Base-by-base conservation (phyloP, 1,140 invertebrate genomes). In the Popillia japonica region DNA sequence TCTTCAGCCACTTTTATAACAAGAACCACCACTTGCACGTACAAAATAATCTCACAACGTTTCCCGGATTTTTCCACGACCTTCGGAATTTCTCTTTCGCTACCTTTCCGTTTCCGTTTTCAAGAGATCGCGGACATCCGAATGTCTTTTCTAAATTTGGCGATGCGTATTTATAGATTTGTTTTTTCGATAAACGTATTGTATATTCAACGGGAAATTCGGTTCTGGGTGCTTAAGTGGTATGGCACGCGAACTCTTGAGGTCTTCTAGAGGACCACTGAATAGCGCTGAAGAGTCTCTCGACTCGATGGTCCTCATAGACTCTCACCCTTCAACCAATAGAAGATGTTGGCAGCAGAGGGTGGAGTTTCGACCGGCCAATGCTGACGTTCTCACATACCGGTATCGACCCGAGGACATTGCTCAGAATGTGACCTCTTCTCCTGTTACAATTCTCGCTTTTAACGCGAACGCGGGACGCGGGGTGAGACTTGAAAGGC, bases 241-340 rank as follows among this genome's bases (percentile, higher is more conserved):
- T 79, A 74, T 73, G 85, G 82, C 85, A 86, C 85, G 85, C 85
- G 85, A 86, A 81, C 80, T 83, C 81, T 82, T 83, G 83, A 84
- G 80, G 79, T 81, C 82, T 82, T 86, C 82, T 84, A 85, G 84
- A 83, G 83, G 77, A 83, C 79, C 80, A 85, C 84, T 86, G 85
- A 85, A 86, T 84, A 84, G 84, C 78, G 80, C 81, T 85, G 81
- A 83, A 85, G 83, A 85, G 83, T 79, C 75, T 44, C 84, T 80
- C 81, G 81, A 82, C 81, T 80, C 81, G 83, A 79, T 81, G 83
- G 82, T 79, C 80, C 83, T 84, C 84, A 82, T 81, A 78, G 82
- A 76, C 77, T 78, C 81, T 83, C 82, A 83, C 80, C 77, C 76
- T 61, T n/a, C 80, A 40, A 78, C 84, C 85, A 85, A 86, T 85